A percentile compares a stretch with the other conserved stretches of the same genome.
phyloP scores from a whole-genome alignment of 2,797 vertebrate genomes.

The Chanos chanos region DNA sequence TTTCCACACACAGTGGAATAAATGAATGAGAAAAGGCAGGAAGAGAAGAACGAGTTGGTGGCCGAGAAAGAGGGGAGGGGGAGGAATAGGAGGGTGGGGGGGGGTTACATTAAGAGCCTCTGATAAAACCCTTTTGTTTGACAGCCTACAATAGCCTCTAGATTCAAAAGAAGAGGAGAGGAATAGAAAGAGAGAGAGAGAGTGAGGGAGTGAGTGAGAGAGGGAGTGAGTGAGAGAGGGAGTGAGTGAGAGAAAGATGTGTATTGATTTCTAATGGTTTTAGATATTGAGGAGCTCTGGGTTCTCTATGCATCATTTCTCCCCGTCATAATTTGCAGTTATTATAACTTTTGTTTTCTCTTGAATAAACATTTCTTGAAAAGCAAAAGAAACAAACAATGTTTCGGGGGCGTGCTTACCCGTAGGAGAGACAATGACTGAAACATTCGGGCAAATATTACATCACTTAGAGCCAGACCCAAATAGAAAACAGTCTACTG shows the following conservation, averaged over 20 bases:
- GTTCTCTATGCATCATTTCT: conserved; percentile 4
- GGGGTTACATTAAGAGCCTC: conserved; percentile 72
- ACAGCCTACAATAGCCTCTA: conserved; percentile 72
- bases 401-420: not conserved
- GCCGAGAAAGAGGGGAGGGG: conserved; percentile 52
- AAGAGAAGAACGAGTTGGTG: conserved; percentile 67
- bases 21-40: conserved; percentile 91
- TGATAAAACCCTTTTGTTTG: conserved; percentile 80
- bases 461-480: too few species aligned
- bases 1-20: conserved; percentile 99
- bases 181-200: not conserved
- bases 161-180: conserved; percentile 53
- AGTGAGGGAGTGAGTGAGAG: conserved; percentile 23
- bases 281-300: conserved; percentile 13
- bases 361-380: conserved; percentile 54
- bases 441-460: too few species aligned
- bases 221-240: conserved; percentile 35
- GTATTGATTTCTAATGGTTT: conserved; percentile 49
- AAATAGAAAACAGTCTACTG: too few species aligned
- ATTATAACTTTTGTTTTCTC: conserved; percentile 52
- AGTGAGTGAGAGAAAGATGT: conserved; percentile 25
- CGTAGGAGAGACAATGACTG: too few species aligned
- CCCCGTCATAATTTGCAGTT: conserved; percentile 34
- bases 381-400: conserved; percentile 7
- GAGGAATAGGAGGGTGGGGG: conserved; percentile 39